Evolutionary conservation across 2,797 vertebrate species (phyloP).

Genomic region (Propithecus perrieri): DNA sequence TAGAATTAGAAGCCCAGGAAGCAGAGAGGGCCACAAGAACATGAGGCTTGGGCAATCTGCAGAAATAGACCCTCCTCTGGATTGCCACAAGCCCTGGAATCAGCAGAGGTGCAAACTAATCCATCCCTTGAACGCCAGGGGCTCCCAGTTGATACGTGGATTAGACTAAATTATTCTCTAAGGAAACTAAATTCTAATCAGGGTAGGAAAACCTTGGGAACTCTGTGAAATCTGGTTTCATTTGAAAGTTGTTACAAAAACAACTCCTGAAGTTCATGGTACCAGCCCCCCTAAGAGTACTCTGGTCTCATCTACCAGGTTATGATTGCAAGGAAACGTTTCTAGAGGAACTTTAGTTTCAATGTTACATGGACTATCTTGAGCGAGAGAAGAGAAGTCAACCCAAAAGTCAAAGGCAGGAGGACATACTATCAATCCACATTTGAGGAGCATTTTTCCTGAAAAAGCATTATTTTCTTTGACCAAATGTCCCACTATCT

Average conservation of each 20-base stretch:
- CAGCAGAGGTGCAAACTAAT: background rate
- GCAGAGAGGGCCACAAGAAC: background rate
- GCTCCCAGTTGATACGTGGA: background rate
- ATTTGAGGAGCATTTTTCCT: constrained; percentile 23
- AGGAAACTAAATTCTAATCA: constrained; percentile 38
- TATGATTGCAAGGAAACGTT: constrained; percentile 35
- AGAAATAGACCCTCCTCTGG: background rate
- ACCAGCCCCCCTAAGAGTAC: background rate
- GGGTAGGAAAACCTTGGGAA: background rate
- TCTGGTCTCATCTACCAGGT: background rate
- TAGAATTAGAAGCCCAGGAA: background rate
- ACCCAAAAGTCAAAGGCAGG: background rate
- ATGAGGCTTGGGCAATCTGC: background rate
- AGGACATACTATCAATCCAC: background rate
- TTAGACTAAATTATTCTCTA: constrained; percentile 16
- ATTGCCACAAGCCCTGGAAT: background rate
- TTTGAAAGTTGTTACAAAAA: constrained; percentile 51
- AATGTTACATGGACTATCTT: background rate
- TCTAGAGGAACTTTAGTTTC: constrained; percentile 10
- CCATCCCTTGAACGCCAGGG: background rate
- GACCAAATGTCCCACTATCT: background rate
- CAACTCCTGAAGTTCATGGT: background rate
- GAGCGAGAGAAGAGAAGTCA: background rate
- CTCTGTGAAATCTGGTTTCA: constrained; percentile 24
- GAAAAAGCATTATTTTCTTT: constrained; percentile 25